Conservation (phyloP, 2,113 vertebrate genomes). For the Tiliqua scincoides region DNA sequence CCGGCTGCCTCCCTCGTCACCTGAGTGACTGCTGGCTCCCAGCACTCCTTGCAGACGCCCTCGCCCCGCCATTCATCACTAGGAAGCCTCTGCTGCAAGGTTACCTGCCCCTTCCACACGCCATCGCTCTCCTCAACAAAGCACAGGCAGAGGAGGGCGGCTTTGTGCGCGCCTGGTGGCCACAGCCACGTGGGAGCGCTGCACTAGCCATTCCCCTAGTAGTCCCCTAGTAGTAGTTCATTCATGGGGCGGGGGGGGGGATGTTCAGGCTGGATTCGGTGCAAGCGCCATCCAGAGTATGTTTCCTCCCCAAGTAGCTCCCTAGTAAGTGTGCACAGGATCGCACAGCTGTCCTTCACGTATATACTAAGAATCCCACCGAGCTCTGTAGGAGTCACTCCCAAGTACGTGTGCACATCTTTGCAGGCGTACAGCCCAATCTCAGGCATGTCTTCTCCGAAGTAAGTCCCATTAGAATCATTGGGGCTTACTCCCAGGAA, state of each 20-base stretch:
- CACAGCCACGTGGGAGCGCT: not conserved
- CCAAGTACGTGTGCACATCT: too few relatives aligned
- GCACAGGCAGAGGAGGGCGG: not conserved
- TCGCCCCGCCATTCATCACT: not conserved
- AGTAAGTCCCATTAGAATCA: too few relatives aligned
- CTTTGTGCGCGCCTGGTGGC: not conserved
- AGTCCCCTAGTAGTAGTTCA: not conserved
- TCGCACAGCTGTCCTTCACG: too few relatives aligned
- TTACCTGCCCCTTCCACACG: not conserved
- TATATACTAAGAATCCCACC: too few relatives aligned
- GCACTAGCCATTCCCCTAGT: too few relatives aligned
- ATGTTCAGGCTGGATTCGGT: not conserved
- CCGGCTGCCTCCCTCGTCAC: not conserved
- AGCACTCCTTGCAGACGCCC: not conserved
- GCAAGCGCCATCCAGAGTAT: not conserved
- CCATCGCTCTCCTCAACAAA: not conserved
- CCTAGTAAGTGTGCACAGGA: too few relatives aligned
- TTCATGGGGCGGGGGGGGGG: not conserved
- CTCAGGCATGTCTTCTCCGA: too few relatives aligned
- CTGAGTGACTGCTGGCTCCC: not conserved
- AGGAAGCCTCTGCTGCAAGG: not conserved
- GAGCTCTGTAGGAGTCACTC: too few relatives aligned
- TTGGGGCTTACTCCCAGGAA: too few relatives aligned
- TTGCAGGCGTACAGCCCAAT: too few relatives aligned
- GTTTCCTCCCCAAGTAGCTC: too few relatives aligned